These are phyloP conservation scores for Chaenocephalus aceratus DNA, from an alignment of 2,113 vertebrate species.

Conservation along the genomic window DNA sequence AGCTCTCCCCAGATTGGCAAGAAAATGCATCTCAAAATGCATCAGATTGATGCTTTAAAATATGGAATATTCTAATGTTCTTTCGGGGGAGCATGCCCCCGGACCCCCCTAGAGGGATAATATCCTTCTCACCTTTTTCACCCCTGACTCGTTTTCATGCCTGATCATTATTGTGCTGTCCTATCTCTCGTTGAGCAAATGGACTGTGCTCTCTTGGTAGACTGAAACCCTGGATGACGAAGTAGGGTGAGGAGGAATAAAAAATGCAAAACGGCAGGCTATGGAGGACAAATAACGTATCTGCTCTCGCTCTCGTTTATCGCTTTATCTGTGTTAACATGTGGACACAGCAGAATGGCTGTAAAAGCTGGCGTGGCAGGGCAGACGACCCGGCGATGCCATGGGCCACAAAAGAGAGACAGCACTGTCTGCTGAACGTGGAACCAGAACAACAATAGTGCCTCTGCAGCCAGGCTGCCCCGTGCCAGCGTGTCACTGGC, in stretches of 20 bases:
- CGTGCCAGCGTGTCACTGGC: slow-evolving; percentile 71
- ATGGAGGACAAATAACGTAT: slow-evolving; percentile 44
- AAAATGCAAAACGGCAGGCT: slow-evolving; percentile 54
- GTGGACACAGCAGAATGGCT: slow-evolving; percentile 49
- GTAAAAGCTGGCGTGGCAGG: slow-evolving; percentile 47
- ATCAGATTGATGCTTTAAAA: too few relatives aligned
- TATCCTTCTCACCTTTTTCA: too few relatives aligned
- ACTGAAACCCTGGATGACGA: slow-evolving; percentile 14
- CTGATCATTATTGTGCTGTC: not conserved
- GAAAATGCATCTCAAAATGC: too few relatives aligned
- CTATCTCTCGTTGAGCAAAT: slow-evolving; percentile 24
- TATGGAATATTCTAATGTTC: too few relatives aligned
- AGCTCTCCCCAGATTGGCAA: too few relatives aligned
- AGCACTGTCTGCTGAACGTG: slow-evolving; percentile 52
- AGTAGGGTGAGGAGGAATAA: slow-evolving; percentile 21
- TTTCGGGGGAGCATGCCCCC: too few relatives aligned
- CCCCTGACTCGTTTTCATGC: too few relatives aligned
- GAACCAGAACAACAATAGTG: slow-evolving; percentile 59
- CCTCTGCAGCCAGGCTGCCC: slow-evolving; percentile 54
- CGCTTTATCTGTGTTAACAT: slow-evolving; percentile 59
- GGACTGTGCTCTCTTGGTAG: slow-evolving; percentile 13
- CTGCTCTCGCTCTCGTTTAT: slow-evolving; percentile 55
- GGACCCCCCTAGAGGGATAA: too few relatives aligned
- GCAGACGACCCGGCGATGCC: slow-evolving; percentile 44
- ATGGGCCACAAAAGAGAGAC: slow-evolving; percentile 70